Conservation (phyloP, 35 echinoderm and acorn worm species). For the Heliocidaris tuberculata region DNA sequence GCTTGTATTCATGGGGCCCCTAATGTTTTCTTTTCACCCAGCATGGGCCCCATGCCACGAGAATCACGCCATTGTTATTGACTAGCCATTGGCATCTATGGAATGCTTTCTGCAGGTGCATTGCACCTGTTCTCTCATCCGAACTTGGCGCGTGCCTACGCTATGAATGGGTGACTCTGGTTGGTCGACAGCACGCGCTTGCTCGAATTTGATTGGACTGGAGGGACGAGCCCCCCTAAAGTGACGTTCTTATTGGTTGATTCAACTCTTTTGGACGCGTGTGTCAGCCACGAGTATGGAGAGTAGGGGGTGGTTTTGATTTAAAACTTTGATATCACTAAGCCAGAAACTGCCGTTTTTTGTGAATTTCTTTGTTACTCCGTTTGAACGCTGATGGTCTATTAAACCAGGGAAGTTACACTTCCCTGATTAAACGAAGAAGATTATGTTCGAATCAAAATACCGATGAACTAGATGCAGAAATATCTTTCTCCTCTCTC, state of each 20-base stretch:
- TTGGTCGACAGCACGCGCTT: not conserved
- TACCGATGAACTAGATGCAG: not conserved
- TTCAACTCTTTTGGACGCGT: not conserved
- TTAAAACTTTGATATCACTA: not conserved
- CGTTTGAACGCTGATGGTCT: not conserved
- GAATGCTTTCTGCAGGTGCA: conserved; percentile 26
- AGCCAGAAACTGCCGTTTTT: not conserved
- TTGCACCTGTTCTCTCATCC: conserved; percentile 20
- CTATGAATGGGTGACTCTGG: not conserved
- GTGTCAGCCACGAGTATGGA: not conserved
- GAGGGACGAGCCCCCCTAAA: not conserved
- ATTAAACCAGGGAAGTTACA: too few relatives aligned
- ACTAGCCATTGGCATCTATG: not conserved
- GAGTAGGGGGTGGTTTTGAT: not conserved
- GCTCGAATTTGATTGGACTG: conserved; percentile 18
- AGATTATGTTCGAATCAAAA: not conserved
- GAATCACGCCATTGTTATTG: not conserved
- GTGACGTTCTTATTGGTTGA: not conserved
- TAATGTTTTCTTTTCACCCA: not conserved
- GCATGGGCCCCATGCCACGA: not conserved
- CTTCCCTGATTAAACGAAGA: too few relatives aligned
- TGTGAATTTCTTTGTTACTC: not conserved
- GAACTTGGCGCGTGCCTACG: conserved; percentile 19
- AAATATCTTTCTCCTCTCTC: not conserved
- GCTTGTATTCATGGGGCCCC: not conserved